Base-by-base conservation (phyloP, 2,797 vertebrate species). In the Euphonia xanthogaster region DNA sequence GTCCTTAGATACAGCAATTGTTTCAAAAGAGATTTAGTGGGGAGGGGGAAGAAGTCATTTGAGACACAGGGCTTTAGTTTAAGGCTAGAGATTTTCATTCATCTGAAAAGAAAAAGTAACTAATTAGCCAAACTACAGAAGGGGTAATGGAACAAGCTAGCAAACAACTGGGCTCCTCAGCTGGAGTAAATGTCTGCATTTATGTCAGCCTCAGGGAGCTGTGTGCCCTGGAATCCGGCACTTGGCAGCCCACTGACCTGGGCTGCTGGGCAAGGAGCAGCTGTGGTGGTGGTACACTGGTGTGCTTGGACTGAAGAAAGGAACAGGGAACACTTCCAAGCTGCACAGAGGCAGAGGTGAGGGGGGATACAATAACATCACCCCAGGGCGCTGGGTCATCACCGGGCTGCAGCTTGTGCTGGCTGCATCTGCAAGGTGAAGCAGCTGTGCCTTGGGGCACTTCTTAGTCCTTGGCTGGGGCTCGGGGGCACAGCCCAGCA, bases 241-340 rank as follows among this genome's bases (percentile, higher is more conserved):
- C 6, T 5, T 14, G 47, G 71, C 13, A 47, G 57, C 10, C 25
- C 44, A 2, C 50, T 14, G 50, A 0, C 44, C 24, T 10, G 30
- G 27, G 17, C n/a, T 31, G 12, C 31, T 40, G 19, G 25, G 53
- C 8, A 12, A 37, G 48, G 40, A 33, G 44, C 13, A 45, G 61
- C 28, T 48, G 2, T 22, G 58, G 27, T 11, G 7, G 0, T 15
- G 42, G 45, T 11, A 15, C 3, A 1, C 9, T 8, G 35, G 4
- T 23, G 62, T 14, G 5, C 45, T 13, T 35, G 35, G 50, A 1
- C 5, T 21, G 75, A 28, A 40, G 11, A 3, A 20, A n/a, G 17
- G 28, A 14, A 14, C 20, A 10, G 2, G 53, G 53, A n/a, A 33
- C 53, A 23, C 9, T 21, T 16, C n/a, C 3, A 17, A 24, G 10